phyloP scores from a whole-genome alignment of 92 coral and sea anemone genomes.

The Siderastrea siderea region DNA sequence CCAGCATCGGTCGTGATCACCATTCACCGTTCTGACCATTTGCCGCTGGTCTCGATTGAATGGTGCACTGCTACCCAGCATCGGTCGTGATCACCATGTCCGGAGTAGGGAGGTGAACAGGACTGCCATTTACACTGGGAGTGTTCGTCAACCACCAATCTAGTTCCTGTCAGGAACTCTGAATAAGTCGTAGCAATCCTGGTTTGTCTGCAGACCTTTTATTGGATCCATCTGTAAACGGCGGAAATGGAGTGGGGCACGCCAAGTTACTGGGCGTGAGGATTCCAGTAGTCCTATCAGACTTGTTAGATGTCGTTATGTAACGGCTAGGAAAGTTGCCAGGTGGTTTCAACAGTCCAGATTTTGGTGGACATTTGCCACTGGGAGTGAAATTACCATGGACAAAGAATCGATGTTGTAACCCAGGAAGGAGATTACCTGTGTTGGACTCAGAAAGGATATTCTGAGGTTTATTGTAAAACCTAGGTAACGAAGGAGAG shows the following conservation, averaged over 20 bases:
- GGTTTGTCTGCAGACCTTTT: background rate
- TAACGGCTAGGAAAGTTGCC: background rate
- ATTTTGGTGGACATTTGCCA: background rate
- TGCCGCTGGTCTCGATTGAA: too few species aligned
- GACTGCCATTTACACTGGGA: constrained; percentile 23
- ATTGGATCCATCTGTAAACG: constrained; percentile 44
- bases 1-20: too few species aligned
- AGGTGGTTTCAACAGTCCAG: background rate
- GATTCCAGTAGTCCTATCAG: constrained; percentile 42
- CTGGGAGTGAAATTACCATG: constrained; percentile 15
- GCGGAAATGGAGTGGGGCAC: constrained; percentile 56
- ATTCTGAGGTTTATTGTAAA: background rate
- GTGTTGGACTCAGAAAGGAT: background rate
- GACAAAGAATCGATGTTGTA: constrained; percentile 1
- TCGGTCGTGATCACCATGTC: constrained; percentile 16
- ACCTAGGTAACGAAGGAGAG: background rate
- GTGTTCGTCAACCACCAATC: constrained; percentile 46
- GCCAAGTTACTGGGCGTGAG: constrained; percentile 42
- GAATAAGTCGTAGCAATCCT: background rate
- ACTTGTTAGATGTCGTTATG: constrained; percentile 26
- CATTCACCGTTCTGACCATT: too few species aligned
- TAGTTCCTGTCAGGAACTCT: constrained; percentile 3
- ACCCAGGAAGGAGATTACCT: too few species aligned
- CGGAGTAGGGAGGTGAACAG: constrained; percentile 24
- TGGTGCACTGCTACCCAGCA: too few species aligned